These are phyloP conservation scores for Oryzias sinensis DNA, from an alignment of 2,797 vertebrate genomes.

Conservation along the genomic window DNA sequence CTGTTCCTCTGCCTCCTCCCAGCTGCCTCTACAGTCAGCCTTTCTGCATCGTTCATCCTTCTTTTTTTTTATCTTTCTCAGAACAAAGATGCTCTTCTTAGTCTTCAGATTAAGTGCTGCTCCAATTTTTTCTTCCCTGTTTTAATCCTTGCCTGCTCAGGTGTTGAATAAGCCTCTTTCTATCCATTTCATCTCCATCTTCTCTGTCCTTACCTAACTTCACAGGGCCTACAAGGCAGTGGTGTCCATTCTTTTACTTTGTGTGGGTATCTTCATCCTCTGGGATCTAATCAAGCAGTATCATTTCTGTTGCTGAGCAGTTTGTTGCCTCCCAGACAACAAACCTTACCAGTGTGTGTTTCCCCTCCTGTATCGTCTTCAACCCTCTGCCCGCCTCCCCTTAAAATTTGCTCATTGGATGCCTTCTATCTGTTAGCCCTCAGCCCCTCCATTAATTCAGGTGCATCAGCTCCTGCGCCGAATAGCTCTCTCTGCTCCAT, in stretches of 20 bases:
- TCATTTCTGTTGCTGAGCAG: conserved; percentile 66
- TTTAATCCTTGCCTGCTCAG: conserved; percentile 54
- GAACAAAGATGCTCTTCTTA: conserved; percentile 16
- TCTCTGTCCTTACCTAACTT: conserved; percentile 44
- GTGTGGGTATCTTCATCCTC: conserved; percentile 65
- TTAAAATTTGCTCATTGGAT: conserved; percentile 18
- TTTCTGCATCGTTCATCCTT: conserved; percentile 25
- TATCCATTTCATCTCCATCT: conserved; percentile 17
- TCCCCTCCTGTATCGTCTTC: conserved; percentile 18
- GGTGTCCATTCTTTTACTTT: conserved; percentile 49
- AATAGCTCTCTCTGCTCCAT: conserved; percentile 40
- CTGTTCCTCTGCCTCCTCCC: conserved; percentile 59
- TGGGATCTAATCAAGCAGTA: conserved; percentile 76
- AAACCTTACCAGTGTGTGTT: conserved; percentile 33
- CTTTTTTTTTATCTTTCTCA: conserved; percentile 11
- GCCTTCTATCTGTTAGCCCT: conserved; percentile 25
- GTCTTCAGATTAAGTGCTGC: neutral
- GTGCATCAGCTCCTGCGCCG: conserved; percentile 61
- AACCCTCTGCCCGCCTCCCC: conserved; percentile 24
- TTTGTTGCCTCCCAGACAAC: conserved; percentile 47
- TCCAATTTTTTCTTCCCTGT: conserved; percentile 1
- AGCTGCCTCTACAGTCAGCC: conserved; percentile 44
- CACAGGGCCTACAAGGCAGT: conserved; percentile 44
- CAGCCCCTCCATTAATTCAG: conserved; percentile 69
- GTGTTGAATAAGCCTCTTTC: conserved; percentile 43